Percentiles rank a stretch among this genome's conserved stretches.
Evolutionary conservation across 2,888 invertebrate genomes (phyloP).

Genomic region (Bhutanitis thaidina): DNA sequence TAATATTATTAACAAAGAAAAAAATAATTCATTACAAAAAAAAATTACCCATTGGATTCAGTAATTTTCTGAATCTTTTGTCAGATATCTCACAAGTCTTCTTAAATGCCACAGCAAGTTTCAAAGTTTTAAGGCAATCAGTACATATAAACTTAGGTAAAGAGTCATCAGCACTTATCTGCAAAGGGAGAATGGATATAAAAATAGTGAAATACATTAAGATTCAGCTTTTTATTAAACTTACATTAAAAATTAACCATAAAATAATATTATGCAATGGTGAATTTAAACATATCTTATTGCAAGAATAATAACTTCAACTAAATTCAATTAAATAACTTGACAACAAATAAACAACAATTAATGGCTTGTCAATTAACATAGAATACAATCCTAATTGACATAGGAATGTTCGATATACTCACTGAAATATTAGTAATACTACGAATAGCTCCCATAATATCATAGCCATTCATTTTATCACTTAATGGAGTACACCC

Average conservation of each 20-base stretch:
- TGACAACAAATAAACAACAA: too few species aligned
- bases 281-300: too few species aligned
- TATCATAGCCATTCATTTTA: conserved; percentile 55
- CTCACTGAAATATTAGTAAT: conserved; percentile 63
- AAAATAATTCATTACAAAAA: not conserved
- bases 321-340: too few species aligned
- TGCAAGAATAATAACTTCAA: too few species aligned
- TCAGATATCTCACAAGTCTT: conserved; percentile 61
- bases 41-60: conserved; percentile 58
- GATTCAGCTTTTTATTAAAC: too few species aligned
- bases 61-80: conserved; percentile 58
- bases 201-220: conserved; percentile 1
- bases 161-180: conserved; percentile 63
- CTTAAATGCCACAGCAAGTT: conserved; percentile 56
- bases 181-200: conserved; percentile 26
- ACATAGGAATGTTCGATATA: conserved; percentile 21
- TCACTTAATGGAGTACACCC: conserved; percentile 59
- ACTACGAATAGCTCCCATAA: conserved; percentile 58
- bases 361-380: too few species aligned
- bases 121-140: conserved; percentile 59
- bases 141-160: conserved; percentile 68
- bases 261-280: too few species aligned
- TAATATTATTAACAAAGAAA: too few species aligned
- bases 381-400: too few species aligned
- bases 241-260: too few species aligned